Evolutionary conservation across 2,113 vertebrate species (phyloP).

Genomic region (Neotoma lepida): DNA sequence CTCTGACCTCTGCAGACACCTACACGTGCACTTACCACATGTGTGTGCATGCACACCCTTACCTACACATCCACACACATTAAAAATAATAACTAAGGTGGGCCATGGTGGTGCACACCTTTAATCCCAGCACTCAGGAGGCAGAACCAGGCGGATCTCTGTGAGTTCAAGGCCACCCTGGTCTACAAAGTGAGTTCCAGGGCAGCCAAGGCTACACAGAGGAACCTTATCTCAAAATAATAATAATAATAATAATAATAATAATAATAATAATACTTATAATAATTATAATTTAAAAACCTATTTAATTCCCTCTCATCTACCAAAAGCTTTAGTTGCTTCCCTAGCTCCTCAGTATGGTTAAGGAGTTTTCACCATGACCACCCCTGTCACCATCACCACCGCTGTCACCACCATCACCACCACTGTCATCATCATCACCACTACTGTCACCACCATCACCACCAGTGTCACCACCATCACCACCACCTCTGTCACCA

Average conservation of each 20-base stretch:
- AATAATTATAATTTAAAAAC: neutral
- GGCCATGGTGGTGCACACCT: neutral
- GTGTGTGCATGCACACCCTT: neutral
- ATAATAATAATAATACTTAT: neutral
- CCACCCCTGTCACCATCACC: too few relatives aligned
- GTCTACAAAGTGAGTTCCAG: neutral
- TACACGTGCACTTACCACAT: neutral
- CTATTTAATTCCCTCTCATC: neutral
- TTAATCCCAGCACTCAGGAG: neutral
- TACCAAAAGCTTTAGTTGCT: neutral
- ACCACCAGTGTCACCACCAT: accelerated
- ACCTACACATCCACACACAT: neutral
- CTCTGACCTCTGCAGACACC: neutral
- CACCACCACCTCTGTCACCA: neutral
- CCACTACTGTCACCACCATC: neutral
- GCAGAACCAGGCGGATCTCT: neutral
- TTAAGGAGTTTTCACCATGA: neutral
- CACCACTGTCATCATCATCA: neutral
- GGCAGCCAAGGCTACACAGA: neutral
- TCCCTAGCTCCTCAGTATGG: neutral
- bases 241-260: neutral
- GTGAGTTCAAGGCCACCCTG: neutral
- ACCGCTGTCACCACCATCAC: neutral
- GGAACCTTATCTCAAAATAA: neutral
- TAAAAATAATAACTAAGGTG: neutral